Percentiles rank a stretch among this genome's conserved stretches.
Conservation (phyloP, 2,888 invertebrate species). For the Troides oblongomaculatus region DNA sequence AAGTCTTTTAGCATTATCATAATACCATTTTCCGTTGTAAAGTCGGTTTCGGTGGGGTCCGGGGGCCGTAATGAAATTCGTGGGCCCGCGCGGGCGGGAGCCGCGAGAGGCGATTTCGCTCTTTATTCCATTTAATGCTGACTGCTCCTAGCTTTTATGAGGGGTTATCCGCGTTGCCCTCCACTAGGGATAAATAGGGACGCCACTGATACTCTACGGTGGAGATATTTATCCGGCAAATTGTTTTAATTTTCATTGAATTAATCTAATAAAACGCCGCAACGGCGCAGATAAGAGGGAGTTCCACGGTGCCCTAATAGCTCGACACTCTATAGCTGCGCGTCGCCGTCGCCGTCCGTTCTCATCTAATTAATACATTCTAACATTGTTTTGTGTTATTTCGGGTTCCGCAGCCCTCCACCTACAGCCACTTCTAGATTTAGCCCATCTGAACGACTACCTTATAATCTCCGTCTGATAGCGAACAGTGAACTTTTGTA, state of each 20-base stretch:
- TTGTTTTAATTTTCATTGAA: conserved; percentile 81
- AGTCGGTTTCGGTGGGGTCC: conserved; percentile 71
- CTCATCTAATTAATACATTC: no score
- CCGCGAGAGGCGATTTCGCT: conserved; percentile 74
- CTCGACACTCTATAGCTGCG: conserved; percentile 55
- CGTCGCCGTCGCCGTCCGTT: conserved; percentile 21
- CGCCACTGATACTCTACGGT: conserved; percentile 73
- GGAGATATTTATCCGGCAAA: conserved; percentile 81
- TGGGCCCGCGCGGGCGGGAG: conserved; percentile 54
- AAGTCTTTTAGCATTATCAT: conserved; percentile 77
- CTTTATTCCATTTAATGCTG: conserved; percentile 80
- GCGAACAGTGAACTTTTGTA: no score
- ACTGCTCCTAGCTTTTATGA: conserved; percentile 80
- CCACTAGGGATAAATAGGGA: conserved; percentile 76
- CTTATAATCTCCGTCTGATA: no score
- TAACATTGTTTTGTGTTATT: no score
- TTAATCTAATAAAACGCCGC: conserved; percentile 77
- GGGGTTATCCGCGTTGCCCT: conserved; percentile 79
- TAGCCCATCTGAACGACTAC: no score
- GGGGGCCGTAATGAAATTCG: conserved; percentile 77
- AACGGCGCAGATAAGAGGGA: conserved; percentile 69
- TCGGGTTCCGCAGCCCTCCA: no score
- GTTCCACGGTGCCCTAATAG: conserved; percentile 63
- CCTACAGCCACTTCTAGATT: no score
- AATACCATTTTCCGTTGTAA: conserved; percentile 77